Base-by-base conservation (phyloP, 2,888 invertebrate species). In the Baronia brevicornis region DNA sequence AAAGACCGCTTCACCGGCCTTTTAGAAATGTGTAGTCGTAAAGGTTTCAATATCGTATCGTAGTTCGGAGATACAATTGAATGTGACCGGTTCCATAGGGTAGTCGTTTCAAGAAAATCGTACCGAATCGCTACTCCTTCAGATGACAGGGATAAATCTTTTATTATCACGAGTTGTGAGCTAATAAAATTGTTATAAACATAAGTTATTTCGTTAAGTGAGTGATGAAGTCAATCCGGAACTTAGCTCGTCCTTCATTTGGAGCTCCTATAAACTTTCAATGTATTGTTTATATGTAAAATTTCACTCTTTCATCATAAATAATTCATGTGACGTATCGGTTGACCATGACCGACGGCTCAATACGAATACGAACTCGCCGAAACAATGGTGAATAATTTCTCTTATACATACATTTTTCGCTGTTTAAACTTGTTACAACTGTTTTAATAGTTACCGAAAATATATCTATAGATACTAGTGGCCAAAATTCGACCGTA, bases 281-380 rank as follows among this genome's bases (percentile, higher is more conserved):
- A 53, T 43, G 51, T 48, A 56, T 57, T 52, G 57, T 53, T 46
- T 42, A 49, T 41, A 49, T 48, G 48, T 64, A 55, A 64, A 62
- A 66, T 80, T 79, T 79, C 79, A 78, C 79, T 79, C 61, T 70
- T 68, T 62, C 66, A 32, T 49, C 54, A 72, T 79, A 67, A 71
- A 80, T 79, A 73, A 79, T 79, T 60, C 72, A 77, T 69, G 50
- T 33, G 41, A 32, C 47, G 48, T 33, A 41, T 39, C 52, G 44
- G 52, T 52, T 69, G 71, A 61, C 75, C 72, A 59, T 68, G 65
- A 71, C 67, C 73, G 61, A 43, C 30, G 41, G 24, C 44, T 39
- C 41, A 39, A 30, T 42, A 46, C 51, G 78, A 60, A 77, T 78
- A 66, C 65, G 45, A 64, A 74, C 51, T 44, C 28, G 8, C 37